Evolutionary conservation across 2,797 vertebrate genomes (phyloP).

Genomic region (Fistularia tabacaria): DNA sequence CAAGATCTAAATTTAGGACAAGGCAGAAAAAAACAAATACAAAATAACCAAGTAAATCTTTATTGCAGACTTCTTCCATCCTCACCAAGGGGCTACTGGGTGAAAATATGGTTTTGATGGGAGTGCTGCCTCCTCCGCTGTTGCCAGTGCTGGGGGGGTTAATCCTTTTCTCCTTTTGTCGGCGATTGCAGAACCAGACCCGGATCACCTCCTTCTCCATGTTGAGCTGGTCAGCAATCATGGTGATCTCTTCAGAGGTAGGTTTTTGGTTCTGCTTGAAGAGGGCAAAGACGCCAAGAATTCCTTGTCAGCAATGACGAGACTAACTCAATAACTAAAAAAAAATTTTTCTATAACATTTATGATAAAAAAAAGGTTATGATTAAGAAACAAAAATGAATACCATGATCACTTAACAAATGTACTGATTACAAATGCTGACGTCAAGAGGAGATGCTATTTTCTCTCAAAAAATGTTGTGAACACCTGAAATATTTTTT

Average conservation of each 20-base stretch:
- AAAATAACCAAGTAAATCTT: not conserved
- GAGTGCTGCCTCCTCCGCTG: slow-evolving; percentile 79
- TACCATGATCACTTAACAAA: too few relatives aligned
- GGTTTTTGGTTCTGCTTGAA: slow-evolving; percentile 99
- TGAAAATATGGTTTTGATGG: slow-evolving; percentile 96
- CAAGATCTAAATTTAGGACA: not conserved
- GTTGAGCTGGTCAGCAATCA: slow-evolving; percentile 99
- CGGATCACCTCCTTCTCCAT: slow-evolving; percentile 99
- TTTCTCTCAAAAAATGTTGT: not conserved
- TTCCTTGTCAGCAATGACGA: slow-evolving; percentile 62
- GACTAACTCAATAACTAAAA: not conserved
- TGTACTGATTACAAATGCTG: too few relatives aligned
- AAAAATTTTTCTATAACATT: not conserved
- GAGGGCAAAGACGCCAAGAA: slow-evolving; percentile 71
- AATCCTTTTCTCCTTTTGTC: slow-evolving; percentile 98
- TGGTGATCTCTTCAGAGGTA: slow-evolving; percentile 99
- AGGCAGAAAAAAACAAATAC: not conserved
- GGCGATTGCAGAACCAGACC: slow-evolving; percentile 99
- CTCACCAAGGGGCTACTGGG: slow-evolving; percentile 91
- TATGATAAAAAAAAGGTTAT: not conserved
- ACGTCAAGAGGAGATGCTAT: too few relatives aligned
- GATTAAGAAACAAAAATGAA: too few relatives aligned
- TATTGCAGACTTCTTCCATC: not conserved
- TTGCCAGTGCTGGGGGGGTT: slow-evolving; percentile 94
- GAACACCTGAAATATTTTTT: slow-evolving; percentile 17